phyloP scores from a whole-genome alignment of 2,113 vertebrate species.

The Zeus faber region DNA sequence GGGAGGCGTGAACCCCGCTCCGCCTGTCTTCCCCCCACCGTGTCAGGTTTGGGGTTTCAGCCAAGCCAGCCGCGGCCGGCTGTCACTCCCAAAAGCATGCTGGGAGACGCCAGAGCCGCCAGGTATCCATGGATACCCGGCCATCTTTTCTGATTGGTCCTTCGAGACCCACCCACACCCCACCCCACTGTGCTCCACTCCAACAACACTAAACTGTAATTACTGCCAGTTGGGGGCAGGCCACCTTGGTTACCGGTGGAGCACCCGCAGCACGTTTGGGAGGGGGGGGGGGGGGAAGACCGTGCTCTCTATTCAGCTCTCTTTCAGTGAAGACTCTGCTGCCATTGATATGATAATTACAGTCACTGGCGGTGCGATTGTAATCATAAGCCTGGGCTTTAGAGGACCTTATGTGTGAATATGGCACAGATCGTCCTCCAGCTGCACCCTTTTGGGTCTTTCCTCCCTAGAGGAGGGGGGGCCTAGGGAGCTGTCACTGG shows the following conservation, averaged over 20 bases:
- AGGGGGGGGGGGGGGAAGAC: slow-evolving; percentile 17
- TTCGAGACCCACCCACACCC: slow-evolving; percentile 41
- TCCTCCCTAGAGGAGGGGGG: slow-evolving; percentile 9
- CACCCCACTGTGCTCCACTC: slow-evolving; percentile 11
- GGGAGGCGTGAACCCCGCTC: slow-evolving; percentile 7
- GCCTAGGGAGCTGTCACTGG: slow-evolving; percentile 12
- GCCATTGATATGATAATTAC: slow-evolving; percentile 61
- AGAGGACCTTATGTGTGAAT: slow-evolving; percentile 19
- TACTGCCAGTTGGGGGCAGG: slow-evolving; percentile 44
- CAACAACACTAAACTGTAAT: slow-evolving; percentile 49
- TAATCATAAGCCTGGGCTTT: slow-evolving; percentile 41
- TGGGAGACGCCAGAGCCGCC: slow-evolving; percentile 50
- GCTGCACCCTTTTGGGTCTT: slow-evolving; percentile 37
- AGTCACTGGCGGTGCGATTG: slow-evolving; percentile 27
- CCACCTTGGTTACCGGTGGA: background rate
- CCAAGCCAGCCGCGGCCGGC: slow-evolving; percentile 37
- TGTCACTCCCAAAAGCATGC: slow-evolving; percentile 56
- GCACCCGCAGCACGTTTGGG: background rate
- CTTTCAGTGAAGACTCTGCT: slow-evolving; percentile 16
- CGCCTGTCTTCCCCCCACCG: slow-evolving; percentile 2
- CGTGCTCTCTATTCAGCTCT: slow-evolving; percentile 39
- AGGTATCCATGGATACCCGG: slow-evolving; percentile 65
- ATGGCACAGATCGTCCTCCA: slow-evolving; percentile 22
- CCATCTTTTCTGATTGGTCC: slow-evolving; percentile 58
- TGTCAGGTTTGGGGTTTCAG: slow-evolving; percentile 20